Evolutionary conservation across 2,888 invertebrate species (phyloP).

Genomic region (Vesta saturnalis): DNA sequence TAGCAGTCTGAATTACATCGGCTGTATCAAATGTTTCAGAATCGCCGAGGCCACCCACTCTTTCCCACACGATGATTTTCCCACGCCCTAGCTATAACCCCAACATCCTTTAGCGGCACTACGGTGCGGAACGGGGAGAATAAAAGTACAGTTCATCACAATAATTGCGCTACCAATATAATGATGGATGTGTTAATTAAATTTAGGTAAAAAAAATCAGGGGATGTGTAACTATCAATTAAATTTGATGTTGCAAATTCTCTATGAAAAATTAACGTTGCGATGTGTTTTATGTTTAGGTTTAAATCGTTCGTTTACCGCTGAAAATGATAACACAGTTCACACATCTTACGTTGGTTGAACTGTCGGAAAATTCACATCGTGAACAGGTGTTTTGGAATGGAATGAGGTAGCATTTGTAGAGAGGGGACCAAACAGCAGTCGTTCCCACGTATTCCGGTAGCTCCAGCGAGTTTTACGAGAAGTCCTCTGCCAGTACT

Average conservation of each 20-base stretch:
- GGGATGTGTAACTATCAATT: not conserved
- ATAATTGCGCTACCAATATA: slow-evolving; percentile 44
- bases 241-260: not conserved
- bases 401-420: slow-evolving; percentile 66
- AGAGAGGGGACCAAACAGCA: slow-evolving; percentile 57
- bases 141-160: slow-evolving; percentile 43
- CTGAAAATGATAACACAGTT: slow-evolving; percentile 26
- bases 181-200: slow-evolving; percentile 39
- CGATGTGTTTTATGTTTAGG: not conserved
- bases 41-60: slow-evolving; percentile 77
- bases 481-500: slow-evolving; percentile 37
- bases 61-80: slow-evolving; percentile 84
- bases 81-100: slow-evolving; percentile 83
- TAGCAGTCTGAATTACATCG: slow-evolving; percentile 54
- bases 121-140: slow-evolving; percentile 39
- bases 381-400: slow-evolving; percentile 83
- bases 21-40: slow-evolving; percentile 69
- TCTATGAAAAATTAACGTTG: not conserved
- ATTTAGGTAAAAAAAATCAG: slow-evolving; percentile 22
- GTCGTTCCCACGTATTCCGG: slow-evolving; percentile 58
- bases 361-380: slow-evolving; percentile 75
- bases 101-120: slow-evolving; percentile 68
- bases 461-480: slow-evolving; percentile 48
- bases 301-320: slow-evolving; percentile 15
- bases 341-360: slow-evolving; percentile 60